A percentile compares a stretch with the other conserved stretches of the same genome.
These are phyloP conservation scores for Cydia pomonella DNA, from an alignment of 1,140 invertebrate genomes.

Conservation along the genomic window DNA sequence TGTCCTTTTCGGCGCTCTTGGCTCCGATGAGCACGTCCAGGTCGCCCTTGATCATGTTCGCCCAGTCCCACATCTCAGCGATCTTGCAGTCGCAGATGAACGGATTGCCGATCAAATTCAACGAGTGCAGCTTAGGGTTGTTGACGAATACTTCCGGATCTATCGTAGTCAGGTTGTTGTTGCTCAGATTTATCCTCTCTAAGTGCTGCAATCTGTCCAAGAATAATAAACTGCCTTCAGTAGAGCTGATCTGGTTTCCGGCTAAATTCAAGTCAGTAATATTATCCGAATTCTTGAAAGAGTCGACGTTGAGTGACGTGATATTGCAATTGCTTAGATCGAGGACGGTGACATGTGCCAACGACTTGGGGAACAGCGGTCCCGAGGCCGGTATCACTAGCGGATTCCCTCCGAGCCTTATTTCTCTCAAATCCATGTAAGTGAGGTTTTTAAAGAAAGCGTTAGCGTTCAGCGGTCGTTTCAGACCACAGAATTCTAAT, in stretches of 20 bases:
- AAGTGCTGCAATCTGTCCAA: conserved; percentile 82
- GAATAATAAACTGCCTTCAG: conserved; percentile 79
- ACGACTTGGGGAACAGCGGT: conserved; percentile 83
- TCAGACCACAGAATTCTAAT: conserved; percentile 85
- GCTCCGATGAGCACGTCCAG: conserved; percentile 84
- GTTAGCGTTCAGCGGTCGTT: conserved; percentile 82
- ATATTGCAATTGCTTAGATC: conserved; percentile 86
- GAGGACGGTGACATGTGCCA: conserved; percentile 83
- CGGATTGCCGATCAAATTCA: conserved; percentile 86
- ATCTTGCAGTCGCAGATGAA: conserved; percentile 87
- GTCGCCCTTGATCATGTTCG: conserved; percentile 83
- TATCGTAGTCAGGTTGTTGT: conserved; percentile 84
- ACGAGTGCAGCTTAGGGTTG: conserved; percentile 81
- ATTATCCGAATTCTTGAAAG: conserved; percentile 83
- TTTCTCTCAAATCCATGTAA: conserved; percentile 84
- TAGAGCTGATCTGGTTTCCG: conserved; percentile 81
- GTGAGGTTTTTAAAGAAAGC: conserved; percentile 85
- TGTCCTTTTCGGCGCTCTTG: conserved; percentile 82
- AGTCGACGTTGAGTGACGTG: conserved; percentile 81
- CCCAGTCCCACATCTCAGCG: conserved; percentile 88
- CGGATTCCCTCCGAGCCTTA: conserved; percentile 87
- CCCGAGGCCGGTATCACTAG: conserved; percentile 81
- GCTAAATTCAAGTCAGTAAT: conserved; percentile 84
- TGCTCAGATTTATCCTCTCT: conserved; percentile 84
- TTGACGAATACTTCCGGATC: conserved; percentile 81